These are phyloP conservation scores for Gastrophysa polygoni DNA, from an alignment of 2,888 invertebrate genomes.

Conservation along the genomic window DNA sequence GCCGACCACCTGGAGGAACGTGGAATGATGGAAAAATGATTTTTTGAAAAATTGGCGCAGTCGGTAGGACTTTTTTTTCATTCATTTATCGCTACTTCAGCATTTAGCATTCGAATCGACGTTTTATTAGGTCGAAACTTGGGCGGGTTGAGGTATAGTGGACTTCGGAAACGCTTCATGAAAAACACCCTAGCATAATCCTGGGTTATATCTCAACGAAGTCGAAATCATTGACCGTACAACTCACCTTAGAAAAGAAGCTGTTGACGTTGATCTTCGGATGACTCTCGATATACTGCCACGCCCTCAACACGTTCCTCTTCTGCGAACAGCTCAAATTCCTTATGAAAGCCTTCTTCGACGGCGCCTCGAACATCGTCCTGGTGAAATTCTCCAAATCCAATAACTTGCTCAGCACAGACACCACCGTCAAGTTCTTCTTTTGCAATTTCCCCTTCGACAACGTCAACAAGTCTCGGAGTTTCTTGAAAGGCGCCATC, in stretches of 20 bases:
- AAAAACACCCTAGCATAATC: too few species aligned
- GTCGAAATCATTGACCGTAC: too few species aligned
- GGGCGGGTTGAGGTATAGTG: too few species aligned
- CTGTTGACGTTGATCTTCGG: conserved; percentile 55
- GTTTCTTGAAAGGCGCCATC: conserved; percentile 54
- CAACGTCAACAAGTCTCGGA: conserved; percentile 50
- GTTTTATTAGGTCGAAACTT: too few species aligned
- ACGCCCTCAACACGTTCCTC: conserved; percentile 53
- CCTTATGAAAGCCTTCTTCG: conserved; percentile 50
- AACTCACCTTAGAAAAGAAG: conserved; percentile 43
- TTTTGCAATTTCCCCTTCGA: conserved; percentile 48
- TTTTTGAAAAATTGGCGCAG: too few species aligned
- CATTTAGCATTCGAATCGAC: too few species aligned
- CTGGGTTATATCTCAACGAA: too few species aligned
- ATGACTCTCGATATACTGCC: conserved; percentile 54
- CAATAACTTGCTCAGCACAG: too few species aligned
- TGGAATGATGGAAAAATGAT: too few species aligned
- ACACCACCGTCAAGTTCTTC: conserved; percentile 36
- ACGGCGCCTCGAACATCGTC: conserved; percentile 43
- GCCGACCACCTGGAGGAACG: conserved; percentile 39
- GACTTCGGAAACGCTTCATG: too few species aligned
- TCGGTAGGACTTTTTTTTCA: too few species aligned
- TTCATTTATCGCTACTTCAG: too few species aligned
- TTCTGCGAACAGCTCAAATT: conserved; percentile 54
- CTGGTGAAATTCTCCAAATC: conserved; percentile 44